These are phyloP conservation scores for Aythya baeri DNA, from an alignment of 2,113 vertebrate genomes.

Conservation along the genomic window DNA sequence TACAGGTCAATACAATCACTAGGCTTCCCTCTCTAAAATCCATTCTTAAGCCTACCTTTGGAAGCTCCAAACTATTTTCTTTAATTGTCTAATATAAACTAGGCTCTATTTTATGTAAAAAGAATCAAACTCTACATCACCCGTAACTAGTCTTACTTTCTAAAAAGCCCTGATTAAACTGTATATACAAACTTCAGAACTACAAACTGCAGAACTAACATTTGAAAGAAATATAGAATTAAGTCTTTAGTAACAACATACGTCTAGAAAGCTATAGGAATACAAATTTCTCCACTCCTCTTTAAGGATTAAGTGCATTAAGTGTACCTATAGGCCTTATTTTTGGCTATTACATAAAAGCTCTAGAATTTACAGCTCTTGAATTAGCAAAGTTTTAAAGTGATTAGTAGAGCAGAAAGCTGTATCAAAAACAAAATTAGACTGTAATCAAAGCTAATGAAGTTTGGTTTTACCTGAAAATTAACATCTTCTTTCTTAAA, in stretches of 20 bases:
- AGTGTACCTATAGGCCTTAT: neutral
- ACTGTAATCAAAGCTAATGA: neutral
- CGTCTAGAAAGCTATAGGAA: neutral
- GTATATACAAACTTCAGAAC: neutral
- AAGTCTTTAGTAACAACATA: neutral
- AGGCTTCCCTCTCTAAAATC: neutral
- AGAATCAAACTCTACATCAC: neutral
- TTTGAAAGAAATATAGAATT: neutral
- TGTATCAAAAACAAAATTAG: neutral
- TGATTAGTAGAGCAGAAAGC: neutral
- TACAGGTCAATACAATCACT: neutral
- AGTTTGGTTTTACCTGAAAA: slow-evolving; percentile 87
- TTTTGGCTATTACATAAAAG: neutral
- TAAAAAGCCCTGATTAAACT: neutral
- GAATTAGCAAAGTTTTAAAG: neutral
- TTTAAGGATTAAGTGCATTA: neutral
- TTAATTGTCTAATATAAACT: neutral
- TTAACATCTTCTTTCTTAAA: slow-evolving; percentile 99
- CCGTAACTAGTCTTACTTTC: neutral
- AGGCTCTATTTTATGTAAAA: neutral
- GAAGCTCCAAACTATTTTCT: neutral
- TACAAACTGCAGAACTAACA: neutral
- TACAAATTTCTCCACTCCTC: neutral
- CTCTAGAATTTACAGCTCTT: neutral
- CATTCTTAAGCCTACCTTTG: neutral